Evolutionary conservation across 2,113 vertebrate genomes (phyloP), one percentile per base, ranked within the genome.

Genomic region (Ochotona princeps): DNA sequence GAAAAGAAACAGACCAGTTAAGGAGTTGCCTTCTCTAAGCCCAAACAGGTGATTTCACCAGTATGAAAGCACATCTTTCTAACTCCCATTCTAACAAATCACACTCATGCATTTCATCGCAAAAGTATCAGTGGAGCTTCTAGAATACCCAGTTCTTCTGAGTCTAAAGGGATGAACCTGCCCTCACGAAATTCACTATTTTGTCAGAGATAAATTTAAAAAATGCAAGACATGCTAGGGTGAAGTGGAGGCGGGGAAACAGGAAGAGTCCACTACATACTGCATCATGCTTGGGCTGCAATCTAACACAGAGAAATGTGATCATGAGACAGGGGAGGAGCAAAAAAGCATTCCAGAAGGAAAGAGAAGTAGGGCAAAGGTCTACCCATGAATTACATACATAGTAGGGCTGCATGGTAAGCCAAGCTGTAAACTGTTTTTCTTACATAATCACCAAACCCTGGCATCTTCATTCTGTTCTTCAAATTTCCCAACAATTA

Each of bases 401-500:
- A 18, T 17, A 57, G 15, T 15, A 57, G 54, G 17, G 38, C 28
- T 67, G 90, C 47, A 32, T 3, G 1, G 6, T 17, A 26, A 61
- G 26, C 21, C 47, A 69, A 63, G 28, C n/a, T 61, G 35, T 15
- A 61, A 81, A 69, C 47, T 54, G 23, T 26, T 38, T 79, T 80
- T 66, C 32, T 21, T 79, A 20, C 54, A 8, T 30, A 69, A 14
- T 90, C 30, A 93, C 1, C 35, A 80, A n/a, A 8, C 72, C 14
- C 70, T 90, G 38, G 1, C 32, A 75, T 51, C 51, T 1, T 92
- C 35, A 30, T 35, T 30, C 6, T 67, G 10, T 5, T 69, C 38
- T 80, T 87, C 79, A 32, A 30, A n/a, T 89, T 90, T 61, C 23
- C 66, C 30, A 60, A 28, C 21, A 17, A 90, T 70, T 87, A 88